Evolutionary conservation across 2,888 invertebrate genomes (phyloP), one percentile per base, ranked within the genome.

Genomic region (Dryadula phaetusa): DNA sequence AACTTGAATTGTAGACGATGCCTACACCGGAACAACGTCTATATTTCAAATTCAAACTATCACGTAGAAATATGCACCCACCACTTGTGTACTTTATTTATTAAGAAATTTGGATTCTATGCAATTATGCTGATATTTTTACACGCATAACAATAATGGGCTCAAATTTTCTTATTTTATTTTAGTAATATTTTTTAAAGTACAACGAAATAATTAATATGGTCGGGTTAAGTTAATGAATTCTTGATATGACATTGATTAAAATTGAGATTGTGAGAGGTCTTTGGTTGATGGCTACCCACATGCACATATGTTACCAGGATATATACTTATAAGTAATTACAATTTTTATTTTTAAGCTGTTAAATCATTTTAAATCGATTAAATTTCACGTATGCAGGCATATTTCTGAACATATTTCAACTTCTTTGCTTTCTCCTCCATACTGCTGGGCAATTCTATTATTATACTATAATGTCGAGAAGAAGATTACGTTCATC

Each of bases 401-500:
- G n/a, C n/a, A 22, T 47, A 47, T 22, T 14, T 47, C 14, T 8
- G 10, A 32, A 10, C 52, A 52, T 25, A 32, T 7, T 3, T 32
- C 8, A 32, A 7, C 8, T 32, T 32, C 12, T 1, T 37, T 37
- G 2, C 12, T 34, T 53, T 53, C 32, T 18, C 18, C 16, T 32
- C 34, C 22, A 22, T 22, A 22, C 14, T 22, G 22, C 47, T 12
- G 2, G 22, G 14, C 22, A 47, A 47, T 47, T 14, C 14, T 14
- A 47, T 47, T 47, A 47, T 47, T 47, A 47, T 22, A 14, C 14
- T 6, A 14, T 14, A 22, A 47, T 6, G 47, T 2, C 22, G 14
- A 0, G 14, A 47, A 47, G 22, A 47, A 47, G 22, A 47, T 47
- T 47, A 47, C 47, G 47, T 22, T 20, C 20, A 47, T 47, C 47